Conservation (phyloP, 1,140 invertebrate genomes). For the Conus betulinus region DNA sequence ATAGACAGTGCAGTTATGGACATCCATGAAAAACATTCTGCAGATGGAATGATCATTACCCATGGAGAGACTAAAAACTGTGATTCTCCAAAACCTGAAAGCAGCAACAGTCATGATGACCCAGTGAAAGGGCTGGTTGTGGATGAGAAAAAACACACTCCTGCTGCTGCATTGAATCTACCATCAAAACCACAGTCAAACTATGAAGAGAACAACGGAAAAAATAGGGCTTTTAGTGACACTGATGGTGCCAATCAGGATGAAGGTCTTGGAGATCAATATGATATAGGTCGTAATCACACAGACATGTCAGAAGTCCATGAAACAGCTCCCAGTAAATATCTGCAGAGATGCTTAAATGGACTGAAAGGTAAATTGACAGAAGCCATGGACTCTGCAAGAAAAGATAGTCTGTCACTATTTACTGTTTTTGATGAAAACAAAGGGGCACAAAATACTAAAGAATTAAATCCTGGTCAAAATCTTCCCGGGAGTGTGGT, state of each 20-base stretch:
- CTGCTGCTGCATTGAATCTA: background rate
- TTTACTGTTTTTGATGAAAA: background rate
- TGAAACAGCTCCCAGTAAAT: background rate
- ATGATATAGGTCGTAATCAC: background rate
- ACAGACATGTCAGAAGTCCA: background rate
- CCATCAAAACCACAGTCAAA: background rate
- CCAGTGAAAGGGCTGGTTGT: background rate
- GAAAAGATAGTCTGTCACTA: background rate
- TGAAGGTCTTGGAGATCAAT: too few relatives aligned
- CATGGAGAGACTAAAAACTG: background rate
- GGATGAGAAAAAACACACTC: background rate
- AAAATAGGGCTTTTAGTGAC: background rate
- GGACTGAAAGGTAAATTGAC: background rate
- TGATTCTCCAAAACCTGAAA: background rate
- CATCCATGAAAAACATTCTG: background rate
- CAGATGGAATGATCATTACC: background rate
- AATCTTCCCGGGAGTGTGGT: background rate
- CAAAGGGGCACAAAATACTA: background rate
- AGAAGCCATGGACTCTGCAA: background rate
- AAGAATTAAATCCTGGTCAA: background rate
- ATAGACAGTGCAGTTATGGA: background rate
- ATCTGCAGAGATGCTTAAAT: background rate
- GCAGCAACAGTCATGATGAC: background rate
- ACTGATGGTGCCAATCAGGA: background rate
- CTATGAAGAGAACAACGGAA: background rate